Base-by-base conservation (phyloP, 2,113 vertebrate species). In the Gallinago undulata region DNA sequence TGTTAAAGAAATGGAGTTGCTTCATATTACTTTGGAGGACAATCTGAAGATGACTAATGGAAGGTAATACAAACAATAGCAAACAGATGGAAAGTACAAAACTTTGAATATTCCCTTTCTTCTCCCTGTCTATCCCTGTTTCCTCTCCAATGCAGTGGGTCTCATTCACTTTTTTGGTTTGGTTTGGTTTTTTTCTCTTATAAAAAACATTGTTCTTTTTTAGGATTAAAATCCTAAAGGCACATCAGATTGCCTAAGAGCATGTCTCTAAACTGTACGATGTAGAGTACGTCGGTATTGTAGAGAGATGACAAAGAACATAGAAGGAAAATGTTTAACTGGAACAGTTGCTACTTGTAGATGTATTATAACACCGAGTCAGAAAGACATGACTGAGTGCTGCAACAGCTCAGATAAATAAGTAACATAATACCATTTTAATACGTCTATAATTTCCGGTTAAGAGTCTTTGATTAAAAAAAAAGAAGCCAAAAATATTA, bases 201-300 rank as follows among this genome's bases (percentile, higher is more conserved):
- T 27, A 56, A 57, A 57, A n/a, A 33, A 1, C 18, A 30, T 25
- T 10, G 13, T 9, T 25, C 4, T 45, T 19, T n/a, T 66, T 35
- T 43, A 74, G 33, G 57, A 56, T 79, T 87, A 85, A 82, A 87
- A 66, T 89, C 79, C 87, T 94, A 77, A 70, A 79, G 19, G 24
- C 47, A 41, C 7, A 76, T 47, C 85, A 78, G 39, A 75, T 28
- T 74, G 60, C 60, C 21, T 60, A 31, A 37, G 25, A 43, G 25
- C 57, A 28, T 86, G 16, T 56, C 35, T 74, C 57, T 84, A 37
- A 45, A 14, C 33, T 62, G 8, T 48, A 62, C 79, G 41, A 41
- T 70, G 37, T 37, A 48, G 8, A n/a, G 6, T 84, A 81, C 51
- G 51, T 94, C 11, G 7, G 60, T 31, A 33, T 62, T 37, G 51